phyloP scores from a whole-genome alignment of 2,797 vertebrate genomes.

The Nasua narica region DNA sequence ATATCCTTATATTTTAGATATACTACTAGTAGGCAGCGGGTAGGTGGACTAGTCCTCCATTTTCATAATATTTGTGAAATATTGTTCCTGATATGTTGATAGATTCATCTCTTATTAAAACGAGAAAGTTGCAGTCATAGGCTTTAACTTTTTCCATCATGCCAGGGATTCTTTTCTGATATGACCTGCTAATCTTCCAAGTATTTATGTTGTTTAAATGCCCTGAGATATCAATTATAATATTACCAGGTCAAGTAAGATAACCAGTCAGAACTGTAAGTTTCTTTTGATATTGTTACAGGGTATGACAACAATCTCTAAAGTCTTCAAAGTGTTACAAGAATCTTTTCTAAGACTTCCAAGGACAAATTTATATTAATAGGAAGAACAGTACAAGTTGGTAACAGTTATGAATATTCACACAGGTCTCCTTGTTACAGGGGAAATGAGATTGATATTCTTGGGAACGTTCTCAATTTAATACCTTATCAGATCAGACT shows the following conservation, averaged over 20 bases:
- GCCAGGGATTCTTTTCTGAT: neutral
- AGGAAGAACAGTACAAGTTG: conserved; percentile 12
- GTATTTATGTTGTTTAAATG: conserved; percentile 15
- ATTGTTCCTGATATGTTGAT: neutral
- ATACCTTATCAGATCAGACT: conserved; percentile 59
- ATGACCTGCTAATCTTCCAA: neutral
- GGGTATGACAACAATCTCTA: neutral
- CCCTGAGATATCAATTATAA: neutral
- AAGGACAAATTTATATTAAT: conserved; percentile 61
- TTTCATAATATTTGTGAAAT: neutral
- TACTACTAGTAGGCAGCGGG: neutral
- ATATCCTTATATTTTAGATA: neutral
- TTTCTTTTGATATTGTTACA: conserved; percentile 1
- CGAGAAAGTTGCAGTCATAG: neutral
- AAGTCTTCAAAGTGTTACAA: conserved; percentile 20
- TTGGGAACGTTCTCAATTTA: conserved; percentile 51
- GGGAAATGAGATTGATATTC: conserved; percentile 53
- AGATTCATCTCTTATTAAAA: neutral
- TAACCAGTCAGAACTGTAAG: neutral
- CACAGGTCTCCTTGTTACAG: neutral
- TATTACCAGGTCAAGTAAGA: neutral
- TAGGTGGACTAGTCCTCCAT: neutral
- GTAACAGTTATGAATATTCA: conserved; percentile 68
- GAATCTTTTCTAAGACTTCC: conserved; percentile 40
- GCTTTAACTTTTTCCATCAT: neutral